Conservation (phyloP, 2,113 vertebrate genomes). For the Chaetura pelagica region DNA sequence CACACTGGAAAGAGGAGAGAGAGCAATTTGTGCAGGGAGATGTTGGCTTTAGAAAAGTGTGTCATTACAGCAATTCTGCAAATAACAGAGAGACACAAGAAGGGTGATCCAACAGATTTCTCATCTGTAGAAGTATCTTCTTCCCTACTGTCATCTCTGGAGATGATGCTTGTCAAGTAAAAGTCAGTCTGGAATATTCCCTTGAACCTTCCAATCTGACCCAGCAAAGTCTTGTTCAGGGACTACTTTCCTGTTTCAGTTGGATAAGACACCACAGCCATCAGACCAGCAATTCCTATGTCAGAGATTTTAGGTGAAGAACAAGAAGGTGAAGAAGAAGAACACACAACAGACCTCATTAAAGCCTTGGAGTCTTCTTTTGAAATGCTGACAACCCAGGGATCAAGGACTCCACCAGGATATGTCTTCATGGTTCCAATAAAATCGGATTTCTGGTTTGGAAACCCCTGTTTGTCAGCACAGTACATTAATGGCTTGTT, state of each 20-base stretch:
- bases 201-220: not conserved
- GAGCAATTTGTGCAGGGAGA: not conserved
- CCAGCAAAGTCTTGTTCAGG: not conserved
- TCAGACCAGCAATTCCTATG: not conserved
- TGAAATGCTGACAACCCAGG: not conserved
- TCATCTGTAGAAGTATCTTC: not conserved
- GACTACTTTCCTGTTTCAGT: not conserved
- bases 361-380: not conserved
- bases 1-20: not conserved
- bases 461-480: not conserved
- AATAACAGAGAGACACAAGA: not conserved
- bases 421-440: not conserved
- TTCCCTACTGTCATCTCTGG: not conserved
- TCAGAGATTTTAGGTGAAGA: not conserved
- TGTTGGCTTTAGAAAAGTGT: not conserved
- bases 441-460: not conserved
- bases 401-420: not conserved
- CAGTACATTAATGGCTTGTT: not conserved
- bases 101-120: not conserved
- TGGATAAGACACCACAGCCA: not conserved
- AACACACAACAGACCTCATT: not conserved
- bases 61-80: not conserved
- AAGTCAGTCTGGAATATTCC: not conserved
- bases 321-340: not conserved
- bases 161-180: not conserved